Conservation (phyloP, 2,888 invertebrate genomes). For the Brachyopa scutellaris region DNA sequence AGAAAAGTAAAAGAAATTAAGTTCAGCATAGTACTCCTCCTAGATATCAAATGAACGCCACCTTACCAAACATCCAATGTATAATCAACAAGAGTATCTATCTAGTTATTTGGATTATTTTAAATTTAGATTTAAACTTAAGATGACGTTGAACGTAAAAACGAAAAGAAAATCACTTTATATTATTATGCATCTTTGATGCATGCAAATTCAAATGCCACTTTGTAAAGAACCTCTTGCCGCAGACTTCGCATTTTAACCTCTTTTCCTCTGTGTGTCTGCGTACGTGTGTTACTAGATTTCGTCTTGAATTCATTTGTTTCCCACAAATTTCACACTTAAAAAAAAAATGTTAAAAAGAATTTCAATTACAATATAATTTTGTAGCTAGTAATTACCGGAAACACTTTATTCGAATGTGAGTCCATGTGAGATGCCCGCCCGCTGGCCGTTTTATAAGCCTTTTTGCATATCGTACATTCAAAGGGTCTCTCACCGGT, state of each 20-base stretch:
- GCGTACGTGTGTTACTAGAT: conserved; percentile 59
- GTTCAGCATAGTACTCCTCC: too few species aligned
- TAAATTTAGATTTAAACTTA: too few species aligned
- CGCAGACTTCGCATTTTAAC: conserved; percentile 61
- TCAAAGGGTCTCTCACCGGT: conserved; percentile 64
- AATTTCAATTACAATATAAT: neutral
- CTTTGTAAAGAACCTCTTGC: conserved; percentile 62
- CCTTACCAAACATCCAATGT: too few species aligned
- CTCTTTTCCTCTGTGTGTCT: conserved; percentile 63
- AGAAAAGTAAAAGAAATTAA: too few species aligned
- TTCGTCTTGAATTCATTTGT: conserved; percentile 64
- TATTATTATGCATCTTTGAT: conserved; percentile 64
- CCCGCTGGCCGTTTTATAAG: conserved; percentile 66
- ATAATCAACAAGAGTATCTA: too few species aligned
- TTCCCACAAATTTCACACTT: conserved; percentile 64
- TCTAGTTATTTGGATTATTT: too few species aligned
- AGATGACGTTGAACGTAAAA: too few species aligned
- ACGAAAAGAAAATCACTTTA: conserved; percentile 22
- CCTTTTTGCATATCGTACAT: conserved; percentile 67
- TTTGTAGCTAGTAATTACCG: conserved; percentile 28
- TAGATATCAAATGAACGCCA: too few species aligned
- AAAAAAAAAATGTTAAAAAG: neutral
- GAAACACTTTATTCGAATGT: conserved; percentile 66
- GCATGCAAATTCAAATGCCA: conserved; percentile 66
- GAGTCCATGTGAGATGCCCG: conserved; percentile 67